phyloP scores from a whole-genome alignment of 1,140 invertebrate species.

The Caenorhabditis inopinata region DNA sequence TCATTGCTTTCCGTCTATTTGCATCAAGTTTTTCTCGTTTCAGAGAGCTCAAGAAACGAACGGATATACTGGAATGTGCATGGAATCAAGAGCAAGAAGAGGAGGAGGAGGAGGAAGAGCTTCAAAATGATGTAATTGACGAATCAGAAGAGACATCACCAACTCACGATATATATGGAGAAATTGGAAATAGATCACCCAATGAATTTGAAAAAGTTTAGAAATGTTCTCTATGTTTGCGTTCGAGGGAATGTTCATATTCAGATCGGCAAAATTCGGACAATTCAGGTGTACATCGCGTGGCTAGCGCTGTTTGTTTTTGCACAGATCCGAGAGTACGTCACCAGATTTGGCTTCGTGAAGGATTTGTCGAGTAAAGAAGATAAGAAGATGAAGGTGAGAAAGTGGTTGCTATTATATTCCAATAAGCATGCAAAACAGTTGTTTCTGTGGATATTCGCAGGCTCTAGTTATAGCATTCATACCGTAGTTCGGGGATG shows the following conservation, averaged over 20 bases:
- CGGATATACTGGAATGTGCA: slow-evolving; percentile 14
- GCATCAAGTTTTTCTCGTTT: too few species aligned
- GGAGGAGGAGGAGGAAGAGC: neutral
- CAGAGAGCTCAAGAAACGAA: slow-evolving; percentile 12
- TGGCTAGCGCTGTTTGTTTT: slow-evolving; percentile 59
- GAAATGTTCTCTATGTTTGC: neutral
- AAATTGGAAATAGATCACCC: slow-evolving; percentile 28
- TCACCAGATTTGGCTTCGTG: slow-evolving; percentile 58
- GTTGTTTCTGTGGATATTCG: too few species aligned
- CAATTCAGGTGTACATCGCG: slow-evolving; percentile 61
- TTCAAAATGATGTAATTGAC: neutral
- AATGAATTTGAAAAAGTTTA: slow-evolving; percentile 51
- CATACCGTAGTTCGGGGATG: too few species aligned
- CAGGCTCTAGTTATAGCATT: too few species aligned
- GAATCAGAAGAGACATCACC: neutral
- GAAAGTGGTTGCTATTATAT: slow-evolving; percentile 6
- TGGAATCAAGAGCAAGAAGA: slow-evolving; percentile 17
- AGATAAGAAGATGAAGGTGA: slow-evolving; percentile 44
- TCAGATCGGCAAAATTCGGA: slow-evolving; percentile 40
- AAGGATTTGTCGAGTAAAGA: slow-evolving; percentile 60
- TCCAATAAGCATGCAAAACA: too few species aligned
- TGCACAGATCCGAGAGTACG: slow-evolving; percentile 62
- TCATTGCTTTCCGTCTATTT: too few species aligned
- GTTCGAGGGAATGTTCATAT: neutral
- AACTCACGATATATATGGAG: slow-evolving; percentile 5